A percentile compares a stretch with the other conserved stretches of the same genome.
phyloP scores from a whole-genome alignment of 2,797 vertebrate genomes.

The Salmo trutta region DNA sequence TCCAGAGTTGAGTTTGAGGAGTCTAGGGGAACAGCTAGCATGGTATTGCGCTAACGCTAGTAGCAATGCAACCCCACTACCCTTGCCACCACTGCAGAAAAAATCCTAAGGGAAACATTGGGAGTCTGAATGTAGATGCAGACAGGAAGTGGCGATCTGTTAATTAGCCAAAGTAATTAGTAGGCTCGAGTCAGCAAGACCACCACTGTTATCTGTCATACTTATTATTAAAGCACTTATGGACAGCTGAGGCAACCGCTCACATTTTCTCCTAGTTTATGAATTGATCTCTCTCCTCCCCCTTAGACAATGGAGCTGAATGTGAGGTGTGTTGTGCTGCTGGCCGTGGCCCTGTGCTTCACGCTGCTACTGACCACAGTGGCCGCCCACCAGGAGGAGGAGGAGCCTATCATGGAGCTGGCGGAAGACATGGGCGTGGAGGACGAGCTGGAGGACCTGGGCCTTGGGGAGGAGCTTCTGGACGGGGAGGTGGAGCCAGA shows the following conservation, averaged over 20 bases:
- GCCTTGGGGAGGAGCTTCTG: conserved; percentile 56
- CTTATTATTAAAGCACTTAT: not conserved
- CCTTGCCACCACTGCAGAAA: too few relatives aligned
- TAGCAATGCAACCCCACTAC: too few relatives aligned
- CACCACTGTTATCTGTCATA: not conserved
- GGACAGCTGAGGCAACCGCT: conserved; percentile 15
- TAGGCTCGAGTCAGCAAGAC: not conserved
- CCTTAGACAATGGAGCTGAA: conserved; percentile 87
- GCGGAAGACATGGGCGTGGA: conserved; percentile 69
- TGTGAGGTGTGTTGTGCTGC: conserved; percentile 76
- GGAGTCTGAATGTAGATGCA: not conserved
- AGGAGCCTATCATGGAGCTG: conserved; percentile 67
- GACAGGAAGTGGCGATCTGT: not conserved
- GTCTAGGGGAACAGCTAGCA: too few relatives aligned
- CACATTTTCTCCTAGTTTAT: conserved; percentile 34
- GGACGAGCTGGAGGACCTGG: conserved; percentile 24
- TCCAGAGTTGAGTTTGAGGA: too few relatives aligned
- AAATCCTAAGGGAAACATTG: not conserved
- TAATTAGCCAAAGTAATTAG: not conserved
- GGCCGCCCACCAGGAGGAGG: conserved; percentile 68
- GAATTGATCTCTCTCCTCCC: not conserved
- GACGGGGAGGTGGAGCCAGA: conserved; percentile 51
- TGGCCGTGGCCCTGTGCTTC: conserved; percentile 74
- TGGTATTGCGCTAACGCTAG: not conserved
- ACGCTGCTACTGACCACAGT: conserved; percentile 41